A percentile compares a stretch with the other conserved stretches of the same genome.
Conservation (phyloP, 1,140 invertebrate genomes). For the Hermetia illucens region DNA sequence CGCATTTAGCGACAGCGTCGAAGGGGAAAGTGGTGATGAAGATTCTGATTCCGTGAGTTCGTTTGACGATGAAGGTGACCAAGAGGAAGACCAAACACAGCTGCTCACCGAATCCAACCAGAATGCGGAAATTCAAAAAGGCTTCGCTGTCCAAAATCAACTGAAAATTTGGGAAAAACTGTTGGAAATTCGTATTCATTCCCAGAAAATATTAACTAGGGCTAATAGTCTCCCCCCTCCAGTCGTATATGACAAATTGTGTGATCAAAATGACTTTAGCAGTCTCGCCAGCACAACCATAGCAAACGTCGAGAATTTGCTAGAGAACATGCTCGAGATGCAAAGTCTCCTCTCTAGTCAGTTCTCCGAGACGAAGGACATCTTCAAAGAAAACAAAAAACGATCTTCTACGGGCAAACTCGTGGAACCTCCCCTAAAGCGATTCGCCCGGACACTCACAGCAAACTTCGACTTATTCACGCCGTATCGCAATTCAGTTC, state of each 20-base stretch:
- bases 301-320: conserved; percentile 36
- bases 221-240: conserved; percentile 64
- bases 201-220: conserved; percentile 61
- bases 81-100: conserved; percentile 14
- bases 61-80: conserved; percentile 12
- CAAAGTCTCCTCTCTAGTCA: conserved; percentile 29
- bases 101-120: conserved; percentile 9
- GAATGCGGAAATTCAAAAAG: conserved; percentile 50
- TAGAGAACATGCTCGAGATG: conserved; percentile 49
- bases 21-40: conserved; percentile 18
- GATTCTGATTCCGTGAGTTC: conserved; percentile 11
- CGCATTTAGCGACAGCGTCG: conserved; percentile 16
- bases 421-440: conserved; percentile 30
- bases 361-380: conserved; percentile 13
- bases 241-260: conserved; percentile 37
- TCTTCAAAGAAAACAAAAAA: conserved; percentile 21
- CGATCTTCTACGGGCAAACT: conserved; percentile 32
- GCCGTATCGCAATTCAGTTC: conserved; percentile 57
- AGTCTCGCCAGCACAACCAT: conserved; percentile 36
- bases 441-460: conserved; percentile 45
- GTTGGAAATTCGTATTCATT: conserved; percentile 66
- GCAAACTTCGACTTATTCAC: conserved; percentile 47
- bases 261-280: conserved; percentile 34
- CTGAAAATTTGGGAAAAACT: conserved; percentile 67
- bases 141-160: conserved; percentile 60